Conservation (phyloP, 2,888 invertebrate genomes). For the Leptinotarsa haldemani region DNA sequence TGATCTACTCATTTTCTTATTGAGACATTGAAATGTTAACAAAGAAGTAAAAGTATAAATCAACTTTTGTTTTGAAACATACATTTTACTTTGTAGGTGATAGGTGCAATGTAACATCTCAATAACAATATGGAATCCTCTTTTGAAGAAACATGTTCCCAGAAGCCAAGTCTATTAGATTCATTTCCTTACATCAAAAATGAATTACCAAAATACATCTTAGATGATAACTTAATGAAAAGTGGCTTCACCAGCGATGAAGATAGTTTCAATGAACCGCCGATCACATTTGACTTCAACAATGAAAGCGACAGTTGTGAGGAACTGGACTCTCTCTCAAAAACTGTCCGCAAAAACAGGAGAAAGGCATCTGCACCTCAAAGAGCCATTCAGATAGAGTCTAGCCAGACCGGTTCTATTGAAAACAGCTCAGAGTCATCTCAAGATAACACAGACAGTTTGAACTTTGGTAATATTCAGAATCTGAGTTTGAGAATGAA, state of each 20-base stretch:
- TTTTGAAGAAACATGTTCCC: slow-evolving; percentile 21
- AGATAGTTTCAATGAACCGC: slow-evolving; percentile 44
- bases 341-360: slow-evolving; percentile 54
- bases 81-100: neutral
- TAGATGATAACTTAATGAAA: slow-evolving; percentile 49
- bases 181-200: slow-evolving; percentile 52
- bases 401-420: slow-evolving; percentile 51
- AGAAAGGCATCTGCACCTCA: slow-evolving; percentile 61
- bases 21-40: no score
- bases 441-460: slow-evolving; percentile 52
- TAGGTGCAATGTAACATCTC: slow-evolving; percentile 41
- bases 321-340: slow-evolving; percentile 38
- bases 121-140: slow-evolving; percentile 35
- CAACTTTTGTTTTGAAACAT: neutral
- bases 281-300: slow-evolving; percentile 45
- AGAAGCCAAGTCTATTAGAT: slow-evolving; percentile 10
- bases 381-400: slow-evolving; percentile 56
- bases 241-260: slow-evolving; percentile 51
- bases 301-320: slow-evolving; percentile 50
- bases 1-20: no score
- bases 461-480: slow-evolving; percentile 41
- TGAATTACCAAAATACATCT: slow-evolving; percentile 49
- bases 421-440: slow-evolving; percentile 58
- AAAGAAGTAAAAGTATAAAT: no score
- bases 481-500: slow-evolving; percentile 42